These are phyloP conservation scores for Stegodyphus dumicola DNA, from an alignment of 1,140 invertebrate genomes.

Conservation along the genomic window DNA sequence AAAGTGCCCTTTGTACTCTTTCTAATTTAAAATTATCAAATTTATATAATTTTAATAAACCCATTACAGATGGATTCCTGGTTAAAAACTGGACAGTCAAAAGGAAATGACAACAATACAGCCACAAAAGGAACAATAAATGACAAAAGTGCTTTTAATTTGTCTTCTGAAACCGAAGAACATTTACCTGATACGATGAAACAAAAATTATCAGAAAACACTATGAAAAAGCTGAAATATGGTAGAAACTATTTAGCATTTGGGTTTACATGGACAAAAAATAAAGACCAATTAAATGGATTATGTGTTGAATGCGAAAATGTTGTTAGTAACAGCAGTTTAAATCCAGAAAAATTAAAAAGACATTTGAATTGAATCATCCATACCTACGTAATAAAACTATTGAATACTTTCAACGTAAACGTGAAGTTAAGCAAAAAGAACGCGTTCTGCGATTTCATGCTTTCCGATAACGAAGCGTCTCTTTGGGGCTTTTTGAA, in stretches of 20 bases:
- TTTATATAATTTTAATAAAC: slow-evolving; percentile 23
- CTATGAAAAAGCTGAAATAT: background rate
- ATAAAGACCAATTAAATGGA: slow-evolving; percentile 13
- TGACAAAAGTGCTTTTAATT: slow-evolving; percentile 5
- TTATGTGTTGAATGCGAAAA: slow-evolving; percentile 14
- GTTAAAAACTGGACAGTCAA: slow-evolving; percentile 5
- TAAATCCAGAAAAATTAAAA: slow-evolving; percentile 1
- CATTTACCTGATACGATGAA: slow-evolving; percentile 2
- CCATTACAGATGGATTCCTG: slow-evolving; percentile 17
- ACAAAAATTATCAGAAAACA: background rate
- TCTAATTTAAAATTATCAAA: background rate
- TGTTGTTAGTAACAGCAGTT: slow-evolving; percentile 4
- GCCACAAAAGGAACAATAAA: background rate
- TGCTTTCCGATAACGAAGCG: slow-evolving; percentile 10
- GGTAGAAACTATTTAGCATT: slow-evolving; percentile 22
- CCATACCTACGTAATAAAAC: slow-evolving; percentile 3
- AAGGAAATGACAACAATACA: slow-evolving; percentile 16
- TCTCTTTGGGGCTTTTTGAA: slow-evolving; percentile 22
- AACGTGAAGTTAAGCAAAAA: slow-evolving; percentile 6
- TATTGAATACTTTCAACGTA: slow-evolving; percentile 5
- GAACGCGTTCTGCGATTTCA: background rate
- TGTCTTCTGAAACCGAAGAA: slow-evolving; percentile 14
- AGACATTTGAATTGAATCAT: slow-evolving; percentile 2
- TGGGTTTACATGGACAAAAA: slow-evolving; percentile 5
- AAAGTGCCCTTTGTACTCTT: background rate